These are phyloP conservation scores for Flexamia atlantica DNA, from an alignment of 2,888 invertebrate genomes.

Conservation along the genomic window DNA sequence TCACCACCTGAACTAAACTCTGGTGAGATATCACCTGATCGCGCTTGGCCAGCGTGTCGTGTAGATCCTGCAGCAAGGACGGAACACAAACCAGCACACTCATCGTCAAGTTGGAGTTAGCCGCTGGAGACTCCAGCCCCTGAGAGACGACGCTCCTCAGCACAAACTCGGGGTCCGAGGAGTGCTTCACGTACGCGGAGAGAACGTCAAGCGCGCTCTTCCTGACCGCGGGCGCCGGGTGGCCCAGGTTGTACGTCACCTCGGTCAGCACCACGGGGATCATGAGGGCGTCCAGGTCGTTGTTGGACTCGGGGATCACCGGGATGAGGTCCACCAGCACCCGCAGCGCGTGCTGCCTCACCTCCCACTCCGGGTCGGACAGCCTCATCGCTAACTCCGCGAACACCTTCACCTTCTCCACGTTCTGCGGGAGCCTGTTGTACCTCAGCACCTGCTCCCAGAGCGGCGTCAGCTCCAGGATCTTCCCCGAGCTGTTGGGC, in stretches of 20 bases:
- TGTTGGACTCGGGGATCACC: constrained; percentile 78
- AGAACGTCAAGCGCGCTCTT: constrained; percentile 89
- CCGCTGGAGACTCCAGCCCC: constrained; percentile 79
- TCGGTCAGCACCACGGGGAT: constrained; percentile 79
- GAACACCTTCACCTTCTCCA: constrained; percentile 83
- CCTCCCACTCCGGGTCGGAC: constrained; percentile 90
- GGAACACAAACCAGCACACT: constrained; percentile 70
- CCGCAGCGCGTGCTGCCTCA: constrained; percentile 88
- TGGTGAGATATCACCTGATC: constrained; percentile 69
- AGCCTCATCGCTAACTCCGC: constrained; percentile 85
- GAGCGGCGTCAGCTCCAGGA: constrained; percentile 83
- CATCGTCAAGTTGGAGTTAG: constrained; percentile 75
- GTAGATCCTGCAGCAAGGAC: constrained; percentile 66
- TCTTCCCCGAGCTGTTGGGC: constrained; percentile 71
- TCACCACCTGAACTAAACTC: constrained; percentile 73
- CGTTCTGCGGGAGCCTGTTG: constrained; percentile 83
- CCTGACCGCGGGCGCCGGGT: constrained; percentile 87
- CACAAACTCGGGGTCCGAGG: constrained; percentile 82
- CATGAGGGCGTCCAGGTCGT: constrained; percentile 84
- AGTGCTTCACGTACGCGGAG: constrained; percentile 84
- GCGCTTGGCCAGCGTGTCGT: background rate
- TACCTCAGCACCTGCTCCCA: constrained; percentile 90
- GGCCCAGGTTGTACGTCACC: constrained; percentile 88
- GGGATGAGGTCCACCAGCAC: constrained; percentile 89
- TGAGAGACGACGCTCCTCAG: constrained; percentile 81